Base-by-base conservation (phyloP, 1,140 invertebrate species). In the Neuroterus valhalla region DNA sequence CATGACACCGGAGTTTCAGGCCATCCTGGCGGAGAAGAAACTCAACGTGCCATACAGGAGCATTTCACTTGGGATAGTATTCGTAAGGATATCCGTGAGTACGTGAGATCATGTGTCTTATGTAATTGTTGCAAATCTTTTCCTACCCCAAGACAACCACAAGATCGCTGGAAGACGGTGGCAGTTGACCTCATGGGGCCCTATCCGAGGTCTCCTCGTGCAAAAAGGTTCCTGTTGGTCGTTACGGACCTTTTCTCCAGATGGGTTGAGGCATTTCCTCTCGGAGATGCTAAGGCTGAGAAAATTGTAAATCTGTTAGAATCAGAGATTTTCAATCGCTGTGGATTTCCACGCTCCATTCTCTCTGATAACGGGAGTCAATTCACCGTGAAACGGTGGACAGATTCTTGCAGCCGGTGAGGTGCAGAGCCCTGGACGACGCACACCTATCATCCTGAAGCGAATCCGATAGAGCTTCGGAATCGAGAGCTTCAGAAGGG, bases 231-330 rank as follows among this genome's bases (percentile, higher is more conserved):
- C 87, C 81, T 77, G 66, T 68, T 89, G 6, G 87, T 90, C 0
- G 71, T 87, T 8, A 81, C 78, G 0, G 88, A 89, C 72, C 80
- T 82, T 45, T 86, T 89, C 67, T 84, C 84, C 2, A 19, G 77
- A 2, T 78, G 73, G 77, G 50, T 66, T 0, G 77, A 78, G 43
- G 77, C 77, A 3, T 72, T 75, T 17, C 15, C 66, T 1, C 43
- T 85, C 1, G 23, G 74, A 5, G 45, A 17, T 43, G 68, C 75
- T 0, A 46, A 78, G 11, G 12, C 68, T 2, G 4, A 38, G 2
- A 45, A 4, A 21, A n/a, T 82, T 12, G 50, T 52, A 2, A 12
- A 45, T 10, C 68, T 68, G 2, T 19, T 83, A 19, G 78, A 82
- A 55, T 71, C 70, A 10, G 80, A 84, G 55, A 68, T 82, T 3